phyloP scores from a whole-genome alignment of 2,797 vertebrate species.

The Staurois parvus region DNA sequence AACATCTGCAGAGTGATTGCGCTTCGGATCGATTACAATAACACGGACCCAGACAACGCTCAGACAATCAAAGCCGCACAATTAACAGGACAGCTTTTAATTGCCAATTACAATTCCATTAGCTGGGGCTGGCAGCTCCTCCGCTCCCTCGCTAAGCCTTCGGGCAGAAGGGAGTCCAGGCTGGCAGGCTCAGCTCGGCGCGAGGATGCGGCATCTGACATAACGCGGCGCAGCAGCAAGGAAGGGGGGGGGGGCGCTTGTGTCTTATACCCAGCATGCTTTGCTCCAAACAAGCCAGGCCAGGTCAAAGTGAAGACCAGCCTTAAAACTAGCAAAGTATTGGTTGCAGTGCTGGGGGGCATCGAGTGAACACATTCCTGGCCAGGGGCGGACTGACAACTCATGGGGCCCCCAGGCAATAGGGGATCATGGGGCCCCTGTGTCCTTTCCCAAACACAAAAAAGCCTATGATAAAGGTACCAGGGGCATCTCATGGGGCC shows the following conservation, averaged over 20 bases:
- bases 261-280: constrained; percentile 34
- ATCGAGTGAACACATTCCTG: too few species aligned
- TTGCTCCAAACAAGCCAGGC: background rate
- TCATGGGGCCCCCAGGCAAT: too few species aligned
- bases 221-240: constrained; percentile 2
- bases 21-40: constrained; percentile 52
- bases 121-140: constrained; percentile 68
- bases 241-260: constrained; percentile 29
- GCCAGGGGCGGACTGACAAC: too few species aligned
- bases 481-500: too few species aligned
- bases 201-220: background rate
- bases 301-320: too few species aligned
- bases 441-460: too few species aligned
- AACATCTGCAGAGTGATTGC: constrained; percentile 18
- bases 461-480: too few species aligned
- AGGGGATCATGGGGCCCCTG: too few species aligned
- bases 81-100: constrained; percentile 74
- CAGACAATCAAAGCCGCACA: constrained; percentile 65
- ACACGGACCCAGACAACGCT: constrained; percentile 43
- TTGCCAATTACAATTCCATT: constrained; percentile 74
- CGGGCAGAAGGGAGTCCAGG: constrained; percentile 67
- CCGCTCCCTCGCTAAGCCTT: constrained; percentile 67
- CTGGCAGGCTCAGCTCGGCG: background rate
- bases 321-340: too few species aligned
- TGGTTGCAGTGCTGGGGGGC: too few species aligned